Evolutionary conservation across 2,113 vertebrate genomes (phyloP), one percentile per base, ranked within the genome.

Genomic region (Ammodytes marinus): DNA sequence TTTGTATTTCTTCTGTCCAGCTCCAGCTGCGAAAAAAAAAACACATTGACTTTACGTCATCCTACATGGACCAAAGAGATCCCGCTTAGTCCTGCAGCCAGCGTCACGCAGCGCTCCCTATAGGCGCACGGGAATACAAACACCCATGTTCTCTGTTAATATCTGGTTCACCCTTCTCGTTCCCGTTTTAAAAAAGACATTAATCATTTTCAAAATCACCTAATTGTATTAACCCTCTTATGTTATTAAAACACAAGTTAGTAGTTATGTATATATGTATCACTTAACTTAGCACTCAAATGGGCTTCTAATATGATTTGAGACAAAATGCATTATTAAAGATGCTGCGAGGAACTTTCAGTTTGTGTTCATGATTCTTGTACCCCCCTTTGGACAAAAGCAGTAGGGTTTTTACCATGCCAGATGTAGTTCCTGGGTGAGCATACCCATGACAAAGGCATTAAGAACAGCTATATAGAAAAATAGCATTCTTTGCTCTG

Each of bases 41-140:
- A 27, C 27, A 57, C 8, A 49, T 11, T 4, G 46, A 14, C 19
- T 3, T 10, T 55, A 54, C 69, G 80, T 88, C 67, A 85, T 15
- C 46, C 40, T 12, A 10, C 7, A 5, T 9, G 3, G 53, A 65
- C 64, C 65, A 67, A 73, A 8, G 37, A 78, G 40, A 72, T 2
- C 17, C 9, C 17, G 77, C 14, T 40, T 19, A 11, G 37, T 2
- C 5, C 40, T 4, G 53, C 11, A 0, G 0, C 5, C 35, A 9
- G 4, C 7, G 2, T 55, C 4, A 53, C 37, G 58, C 80, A 87
- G 83, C 86, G 80, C 65, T 83, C 60, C 2, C 90, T 67, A 5
- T 37, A 53, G 86, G 77, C 74, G 52, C 27, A 61, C 14, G 69
- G 39, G 19, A 2, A 27, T 27, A 27, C 1, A 6, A 4, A 13